Evolutionary conservation across 2,113 vertebrate species (phyloP), one percentile per base, ranked within the genome.

Genomic region (Pteropus alecto): DNA sequence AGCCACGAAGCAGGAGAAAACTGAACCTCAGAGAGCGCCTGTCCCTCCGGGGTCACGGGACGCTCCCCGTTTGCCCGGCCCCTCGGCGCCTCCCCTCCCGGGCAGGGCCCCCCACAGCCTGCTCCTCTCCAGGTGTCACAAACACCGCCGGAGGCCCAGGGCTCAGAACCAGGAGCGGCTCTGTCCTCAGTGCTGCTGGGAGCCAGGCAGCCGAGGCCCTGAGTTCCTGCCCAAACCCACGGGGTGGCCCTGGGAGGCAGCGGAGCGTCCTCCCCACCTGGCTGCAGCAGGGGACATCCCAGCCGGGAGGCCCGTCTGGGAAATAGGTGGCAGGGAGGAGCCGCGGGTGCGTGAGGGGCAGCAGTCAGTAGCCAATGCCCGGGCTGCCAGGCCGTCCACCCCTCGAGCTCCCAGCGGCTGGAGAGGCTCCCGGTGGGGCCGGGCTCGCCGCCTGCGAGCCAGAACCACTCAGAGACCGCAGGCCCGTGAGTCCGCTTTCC

Each of bases 391-490:
- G 61, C 51, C 73, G 48, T 76, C 98, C 94, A n/a, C 96, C 97
- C 98, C 98, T 98, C 94, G 70, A 96, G 15, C 96, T 97, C 98
- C 95, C 48, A 70, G 93, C 58, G 87, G 96, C 93, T 71, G 70
- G 91, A 83, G 92, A 97, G 43, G 78, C 48, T 94, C 97, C 85
- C 5, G 16, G 83, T 63, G 0, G 84, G 92, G 94, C 97, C 91
- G 93, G 96, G 97, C 95, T 46, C 96, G 46, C 87, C 51, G 92
- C 96, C 98, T 93, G 68, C 33, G 70, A 97, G 96, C 98, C 98
- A 96, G 96, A 96, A 95, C 74, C 96, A 90, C 97, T 95, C 93
- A 61, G 67, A 98, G 98, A 92, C 96, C 95, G 7, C 97, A 95
- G 46, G 96, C 98, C 48, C 9, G 94, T 48, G 88, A 93, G 96